These are phyloP conservation scores for Rhegmatorhina hoffmannsi DNA, from an alignment of 2,113 vertebrate species.

Conservation along the genomic window DNA sequence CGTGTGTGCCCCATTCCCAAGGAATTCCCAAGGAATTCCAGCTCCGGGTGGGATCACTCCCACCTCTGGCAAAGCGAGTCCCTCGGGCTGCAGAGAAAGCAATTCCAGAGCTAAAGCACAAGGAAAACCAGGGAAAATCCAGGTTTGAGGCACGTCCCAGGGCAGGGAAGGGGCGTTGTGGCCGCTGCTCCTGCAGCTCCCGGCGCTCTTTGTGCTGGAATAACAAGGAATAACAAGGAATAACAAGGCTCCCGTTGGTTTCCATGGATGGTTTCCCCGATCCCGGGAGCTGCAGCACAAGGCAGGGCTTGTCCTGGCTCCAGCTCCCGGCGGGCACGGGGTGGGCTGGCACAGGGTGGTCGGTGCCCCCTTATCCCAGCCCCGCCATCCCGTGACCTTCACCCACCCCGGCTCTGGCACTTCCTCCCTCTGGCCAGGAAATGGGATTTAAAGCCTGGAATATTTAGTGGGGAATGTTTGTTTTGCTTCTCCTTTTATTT, in stretches of 20 bases:
- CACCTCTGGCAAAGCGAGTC: neutral
- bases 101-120: fast-evolving
- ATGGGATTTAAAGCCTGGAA: neutral
- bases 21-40: neutral
- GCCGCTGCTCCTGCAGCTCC: fast-evolving
- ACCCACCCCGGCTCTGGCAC: neutral
- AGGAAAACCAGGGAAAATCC: fast-evolving
- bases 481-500: neutral
- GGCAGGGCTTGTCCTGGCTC: neutral
- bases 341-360: neutral
- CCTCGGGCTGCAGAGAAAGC: neutral
- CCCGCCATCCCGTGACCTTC: neutral
- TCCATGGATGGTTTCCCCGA: neutral
- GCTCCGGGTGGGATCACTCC: fast-evolving
- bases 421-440: neutral
- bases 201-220: neutral
- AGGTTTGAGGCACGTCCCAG: neutral
- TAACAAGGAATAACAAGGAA: neutral
- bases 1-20: fast-evolving
- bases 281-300: neutral
- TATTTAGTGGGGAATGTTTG: neutral
- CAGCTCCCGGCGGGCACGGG: neutral
- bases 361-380: neutral
- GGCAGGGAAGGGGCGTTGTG: fast-evolving
- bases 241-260: neutral